Base-by-base conservation (phyloP, 2,888 invertebrate species). In the Leptinotarsa peninsularis region DNA sequence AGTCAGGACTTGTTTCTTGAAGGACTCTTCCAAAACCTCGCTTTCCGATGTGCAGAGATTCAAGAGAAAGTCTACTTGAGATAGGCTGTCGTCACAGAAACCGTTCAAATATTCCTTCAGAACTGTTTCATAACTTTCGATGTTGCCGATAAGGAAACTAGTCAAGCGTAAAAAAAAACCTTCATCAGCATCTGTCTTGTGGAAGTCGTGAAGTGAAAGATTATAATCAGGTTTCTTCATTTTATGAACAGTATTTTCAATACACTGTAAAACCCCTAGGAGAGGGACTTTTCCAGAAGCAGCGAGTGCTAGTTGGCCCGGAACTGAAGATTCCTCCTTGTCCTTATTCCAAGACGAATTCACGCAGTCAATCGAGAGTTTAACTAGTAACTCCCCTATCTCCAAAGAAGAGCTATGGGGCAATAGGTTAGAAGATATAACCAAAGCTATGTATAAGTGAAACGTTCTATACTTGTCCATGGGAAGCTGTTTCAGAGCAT, bases 201-300 rank as follows among this genome's bases (percentile, higher is more conserved):
- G 88, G 63, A 90, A 87, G 84, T 91, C 89, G 76, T 89, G 88
- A 88, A 89, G 89, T 27, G 89, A 88, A 79, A 89, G 88, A 43
- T 88, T 78, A 15, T 90, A 86, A 27, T 85, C 78, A 0, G 85
- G 84, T 21, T 90, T 86, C 77, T 89, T 84, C 70, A 91, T 89
- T 77, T 90, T 89, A 52, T 87, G 84, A 69, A 91, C 89, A 1
- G 93, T 86, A 69, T 88, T 89, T 2, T 86, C 83, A 68, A 93
- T 86, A 75, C 92, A 90, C 78, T 90, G 89, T 56, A 91, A 88
- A 82, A 91, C 90, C 1, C 91, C 88, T 85, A 91, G 90, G 79
- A 93, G 88, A 0, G 92, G 88, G 78, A 93, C 90, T 78, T 88
- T 88, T 66, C 90, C 88, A 54, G 87, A 85, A 60, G 85, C 88